Base-by-base conservation (phyloP, 1,140 invertebrate species). In the Sminthurides bifidus region DNA sequence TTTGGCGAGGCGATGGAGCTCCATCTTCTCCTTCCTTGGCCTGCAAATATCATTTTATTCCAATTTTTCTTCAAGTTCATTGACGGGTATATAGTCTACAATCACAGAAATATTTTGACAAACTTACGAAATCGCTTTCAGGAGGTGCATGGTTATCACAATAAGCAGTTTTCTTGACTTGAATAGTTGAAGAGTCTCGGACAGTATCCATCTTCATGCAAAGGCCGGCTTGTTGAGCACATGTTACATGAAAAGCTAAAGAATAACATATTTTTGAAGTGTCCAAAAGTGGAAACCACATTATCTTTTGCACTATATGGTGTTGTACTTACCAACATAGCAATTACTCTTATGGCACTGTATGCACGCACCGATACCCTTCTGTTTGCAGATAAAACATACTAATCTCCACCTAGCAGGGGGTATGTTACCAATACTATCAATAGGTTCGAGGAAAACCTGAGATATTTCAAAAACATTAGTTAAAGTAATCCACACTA, bases 301-400 rank as follows among this genome's bases (percentile, higher is more conserved):
- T 5, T 21, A 35, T 45, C n/a, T 50, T 50, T 17, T 60, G 12
- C 15, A 23, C 4, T 46, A 33, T 27, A 43, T 10, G 50, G 15
- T 27, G n/a, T 3, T 58, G 41, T 56, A 57, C 8, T 8, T 56
- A 70, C 68, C 69, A 54, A 87, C 85, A 68, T 95, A 97, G 70
- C 94, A 98, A 70, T 90, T 95, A 58, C 81, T 85, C 66, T 92
- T 89, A 68, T 96, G 90, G 71, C 95, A 98, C 72, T 98, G 95
- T 61, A 98, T 97, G 67, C 94, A 98, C 1, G 94, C 94, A 0
- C 95, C 95, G 0, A 85, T 82, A 40, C 86, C 83, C 60, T 88
- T 80, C 68, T 94, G 85, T 70, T 95, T 96, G 71, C 95, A 98
- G 49, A 98, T 87, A 68, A 91, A 96, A 68, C 95, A 98, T 1